phyloP scores from a whole-genome alignment of 2,888 invertebrate genomes.

The Lithophane semibrunnea region DNA sequence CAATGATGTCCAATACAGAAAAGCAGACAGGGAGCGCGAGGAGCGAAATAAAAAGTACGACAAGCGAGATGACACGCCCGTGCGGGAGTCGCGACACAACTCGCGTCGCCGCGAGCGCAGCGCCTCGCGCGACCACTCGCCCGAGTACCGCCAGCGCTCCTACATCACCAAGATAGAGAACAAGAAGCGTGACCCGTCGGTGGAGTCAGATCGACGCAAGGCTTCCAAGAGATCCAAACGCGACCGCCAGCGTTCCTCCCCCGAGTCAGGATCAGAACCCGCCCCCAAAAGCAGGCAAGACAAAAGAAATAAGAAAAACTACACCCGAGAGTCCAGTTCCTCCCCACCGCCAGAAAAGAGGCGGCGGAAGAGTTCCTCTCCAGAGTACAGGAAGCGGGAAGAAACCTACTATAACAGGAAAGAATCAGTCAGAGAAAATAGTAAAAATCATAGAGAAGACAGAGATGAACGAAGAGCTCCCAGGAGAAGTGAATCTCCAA shows the following conservation, averaged over 20 bases:
- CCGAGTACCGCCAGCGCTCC: conserved; percentile 79
- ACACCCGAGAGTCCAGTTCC: conserved; percentile 73
- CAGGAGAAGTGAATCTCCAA: conserved; percentile 67
- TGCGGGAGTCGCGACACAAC: conserved; percentile 69
- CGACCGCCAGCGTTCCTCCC: conserved; percentile 74
- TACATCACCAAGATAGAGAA: conserved; percentile 82
- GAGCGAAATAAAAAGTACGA: conserved; percentile 83
- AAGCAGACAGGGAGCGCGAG: conserved; percentile 85
- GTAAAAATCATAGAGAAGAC: conserved; percentile 66
- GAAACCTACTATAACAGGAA: conserved; percentile 66
- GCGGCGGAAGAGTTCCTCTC: conserved; percentile 79
- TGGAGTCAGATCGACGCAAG: conserved; percentile 71
- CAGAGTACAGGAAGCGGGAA: conserved; percentile 68
- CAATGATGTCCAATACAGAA: conserved; percentile 80
- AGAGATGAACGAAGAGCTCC: conserved; percentile 71
- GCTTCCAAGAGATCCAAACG: conserved; percentile 75
- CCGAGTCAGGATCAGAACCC: conserved; percentile 78
- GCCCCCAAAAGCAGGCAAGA: conserved; percentile 69
- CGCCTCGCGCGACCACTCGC: conserved; percentile 73
- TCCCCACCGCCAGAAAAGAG: conserved; percentile 84
- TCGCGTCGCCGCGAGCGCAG: conserved; percentile 79
- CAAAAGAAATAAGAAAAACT: conserved; percentile 74
- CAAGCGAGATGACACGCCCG: conserved; percentile 75
- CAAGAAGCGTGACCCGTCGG: conserved; percentile 76
- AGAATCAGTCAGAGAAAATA: conserved; percentile 70